Evolutionary conservation across 2,113 vertebrate genomes (phyloP), one percentile per base, ranked within the genome.

Genomic region (Promerops cafer): DNA sequence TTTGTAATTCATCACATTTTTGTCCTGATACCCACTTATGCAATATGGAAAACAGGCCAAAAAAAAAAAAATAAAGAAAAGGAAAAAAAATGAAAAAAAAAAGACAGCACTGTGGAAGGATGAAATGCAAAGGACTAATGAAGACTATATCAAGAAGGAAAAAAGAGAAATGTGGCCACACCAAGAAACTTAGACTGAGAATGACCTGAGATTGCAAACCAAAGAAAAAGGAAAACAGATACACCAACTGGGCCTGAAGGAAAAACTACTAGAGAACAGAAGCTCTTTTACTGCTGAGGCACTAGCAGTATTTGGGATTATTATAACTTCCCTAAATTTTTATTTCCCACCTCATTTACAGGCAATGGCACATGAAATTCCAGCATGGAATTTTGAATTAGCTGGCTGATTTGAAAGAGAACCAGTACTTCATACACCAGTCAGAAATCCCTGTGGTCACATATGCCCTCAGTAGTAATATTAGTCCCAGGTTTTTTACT

Each of bases 101-200:
- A 21, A 3, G 6, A 49, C 10, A 82, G 22, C 69, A 79, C 0
- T 0, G 1, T 9, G 4, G 22, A 65, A 6, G 9, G 14, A 65
- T 3, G 1, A 88, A 88, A 92, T 16, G 31, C 11, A 75, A 94
- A 82, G 37, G 35, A 59, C 13, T 39, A 52, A 84, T 8, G 8
- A 61, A 83, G 13, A 53, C 15, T 22, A 33, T 39, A 63, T 42
- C 49, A 89, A 64, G 39, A 79, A 76, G 28, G 60, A 60, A 20
- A 16, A 52, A 89, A 68, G 3, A 56, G 13, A 85, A 78, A 17
- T 16, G n/a, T 61, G 42, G 24, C 6, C 31, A 40, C 42, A 37
- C 8, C 21, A 70, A 33, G 13, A 63, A 66, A 75, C 9, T 39
- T 45, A 70, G 20, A 68, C 37, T 74, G 8, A 90, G 39, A 85